Percentiles rank a stretch among this genome's conserved stretches.
phyloP scores from a whole-genome alignment of 2,888 invertebrate genomes.

The Chymomyza amoena region DNA sequence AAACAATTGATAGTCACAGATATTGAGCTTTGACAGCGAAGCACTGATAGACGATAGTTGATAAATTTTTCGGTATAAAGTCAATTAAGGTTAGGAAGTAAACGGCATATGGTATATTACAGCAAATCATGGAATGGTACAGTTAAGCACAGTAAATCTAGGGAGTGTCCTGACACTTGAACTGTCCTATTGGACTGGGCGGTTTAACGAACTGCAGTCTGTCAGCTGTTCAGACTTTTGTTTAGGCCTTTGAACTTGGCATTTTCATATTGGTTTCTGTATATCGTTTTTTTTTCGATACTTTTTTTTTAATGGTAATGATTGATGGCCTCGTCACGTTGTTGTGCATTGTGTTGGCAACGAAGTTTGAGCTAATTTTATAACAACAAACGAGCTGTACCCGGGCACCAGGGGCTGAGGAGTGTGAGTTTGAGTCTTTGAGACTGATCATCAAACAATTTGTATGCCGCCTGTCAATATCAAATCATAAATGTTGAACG shows the following conservation, averaged over 20 bases:
- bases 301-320: slow-evolving; percentile 31
- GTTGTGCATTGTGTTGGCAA: slow-evolving; percentile 53
- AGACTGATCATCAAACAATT: slow-evolving; percentile 56
- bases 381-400: slow-evolving; percentile 48
- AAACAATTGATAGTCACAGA: slow-evolving; percentile 73
- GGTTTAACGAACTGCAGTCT: slow-evolving; percentile 56
- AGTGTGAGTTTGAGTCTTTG: slow-evolving; percentile 19
- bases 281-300: slow-evolving; percentile 9
- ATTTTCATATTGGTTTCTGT: slow-evolving; percentile 20
- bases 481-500: slow-evolving; percentile 65
- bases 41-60: slow-evolving; percentile 57
- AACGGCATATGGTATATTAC: neutral
- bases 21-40: slow-evolving; percentile 69
- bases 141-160: neutral
- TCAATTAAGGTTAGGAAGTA: slow-evolving; percentile 58
- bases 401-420: neutral
- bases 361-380: slow-evolving; percentile 70
- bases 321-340: slow-evolving; percentile 53
- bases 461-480: slow-evolving; percentile 73
- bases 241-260: slow-evolving; percentile 46
- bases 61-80: slow-evolving; percentile 54
- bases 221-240: neutral
- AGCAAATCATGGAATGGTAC: neutral
- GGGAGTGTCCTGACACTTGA: slow-evolving; percentile 49
- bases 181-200: slow-evolving; percentile 40